Conservation (phyloP, 2,797 vertebrate species). For the Syngnathus rostellatus region DNA sequence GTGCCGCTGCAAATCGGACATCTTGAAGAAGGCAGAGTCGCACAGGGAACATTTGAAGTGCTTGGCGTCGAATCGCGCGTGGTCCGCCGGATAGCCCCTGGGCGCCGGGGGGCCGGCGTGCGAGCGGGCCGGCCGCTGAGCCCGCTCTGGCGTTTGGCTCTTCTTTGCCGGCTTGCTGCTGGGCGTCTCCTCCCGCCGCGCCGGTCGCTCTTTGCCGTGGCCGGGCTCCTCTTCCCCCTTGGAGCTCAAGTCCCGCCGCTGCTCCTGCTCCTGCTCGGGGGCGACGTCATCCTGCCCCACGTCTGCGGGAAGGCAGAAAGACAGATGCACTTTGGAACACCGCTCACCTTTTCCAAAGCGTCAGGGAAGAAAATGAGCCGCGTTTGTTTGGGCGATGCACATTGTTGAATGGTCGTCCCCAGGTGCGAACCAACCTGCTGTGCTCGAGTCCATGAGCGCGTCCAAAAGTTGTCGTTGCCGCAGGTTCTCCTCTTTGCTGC, state of each 20-base stretch:
- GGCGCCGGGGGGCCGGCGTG: neutral
- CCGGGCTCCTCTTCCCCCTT: neutral
- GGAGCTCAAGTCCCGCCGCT: neutral
- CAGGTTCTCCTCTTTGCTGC: neutral
- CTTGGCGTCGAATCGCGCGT: neutral
- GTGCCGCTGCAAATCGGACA: constrained; percentile 4
- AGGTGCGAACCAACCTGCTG: neutral
- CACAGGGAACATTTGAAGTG: constrained; percentile 3
- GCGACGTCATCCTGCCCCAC: neutral
- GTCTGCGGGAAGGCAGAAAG: neutral
- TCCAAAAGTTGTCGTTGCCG: constrained; percentile 1
- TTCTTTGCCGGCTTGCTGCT: neutral
- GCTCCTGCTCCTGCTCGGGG: neutral
- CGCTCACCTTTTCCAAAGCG: too few relatives aligned
- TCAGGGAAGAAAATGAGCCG: too few relatives aligned
- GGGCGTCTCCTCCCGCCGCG: neutral
- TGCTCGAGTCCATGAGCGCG: neutral
- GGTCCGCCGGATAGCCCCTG: neutral
- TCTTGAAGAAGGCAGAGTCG: constrained; percentile 3
- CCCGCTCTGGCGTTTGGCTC: too few relatives aligned
- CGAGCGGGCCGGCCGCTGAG: too few relatives aligned
- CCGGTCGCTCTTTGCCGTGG: neutral
- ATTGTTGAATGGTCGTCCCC: too few relatives aligned
- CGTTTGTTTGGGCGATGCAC: too few relatives aligned
- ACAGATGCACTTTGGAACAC: neutral